A percentile compares a stretch with the other conserved stretches of the same genome.
These are phyloP conservation scores for Drosophila fungiperda DNA, from an alignment of 2,888 invertebrate genomes.

Conservation along the genomic window DNA sequence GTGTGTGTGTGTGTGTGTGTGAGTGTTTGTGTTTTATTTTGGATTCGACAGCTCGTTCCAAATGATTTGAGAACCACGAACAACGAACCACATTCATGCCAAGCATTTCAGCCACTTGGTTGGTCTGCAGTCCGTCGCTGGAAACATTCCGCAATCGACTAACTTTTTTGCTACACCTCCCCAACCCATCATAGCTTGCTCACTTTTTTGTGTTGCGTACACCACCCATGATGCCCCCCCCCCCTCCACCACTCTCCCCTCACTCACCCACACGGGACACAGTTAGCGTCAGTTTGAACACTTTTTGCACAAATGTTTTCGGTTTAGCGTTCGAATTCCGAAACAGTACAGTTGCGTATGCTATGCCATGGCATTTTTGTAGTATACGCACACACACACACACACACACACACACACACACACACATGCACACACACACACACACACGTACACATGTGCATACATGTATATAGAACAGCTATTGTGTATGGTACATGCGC, in stretches of 20 bases:
- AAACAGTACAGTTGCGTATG: slow-evolving; percentile 78
- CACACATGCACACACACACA: slow-evolving; percentile 15
- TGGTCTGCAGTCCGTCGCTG: slow-evolving; percentile 47
- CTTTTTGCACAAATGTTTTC: slow-evolving; percentile 75
- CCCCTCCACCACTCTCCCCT: not conserved
- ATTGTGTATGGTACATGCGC: slow-evolving; percentile 63
- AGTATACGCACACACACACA: slow-evolving; percentile 43
- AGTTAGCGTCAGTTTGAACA: slow-evolving; percentile 64
- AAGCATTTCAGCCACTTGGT: slow-evolving; percentile 50
- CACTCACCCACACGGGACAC: slow-evolving; percentile 17
- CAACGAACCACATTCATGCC: slow-evolving; percentile 49
- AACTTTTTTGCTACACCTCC: slow-evolving; percentile 14
- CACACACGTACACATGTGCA: slow-evolving; percentile 16
- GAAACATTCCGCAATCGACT: slow-evolving; percentile 37
- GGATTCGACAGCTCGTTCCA: slow-evolving; percentile 71
- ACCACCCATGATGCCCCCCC: not conserved
- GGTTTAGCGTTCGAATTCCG: slow-evolving; percentile 75
- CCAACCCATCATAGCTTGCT: not conserved
- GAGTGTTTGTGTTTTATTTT: slow-evolving; percentile 44
- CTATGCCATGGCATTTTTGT: slow-evolving; percentile 72
- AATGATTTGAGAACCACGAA: slow-evolving; percentile 55
- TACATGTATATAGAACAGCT: not conserved
- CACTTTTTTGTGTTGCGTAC: slow-evolving; percentile 9
- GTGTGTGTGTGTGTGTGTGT: slow-evolving; percentile 18
- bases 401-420: slow-evolving; percentile 25